Conservation (phyloP, 2,797 vertebrate genomes). For the Poecilia gillii region DNA sequence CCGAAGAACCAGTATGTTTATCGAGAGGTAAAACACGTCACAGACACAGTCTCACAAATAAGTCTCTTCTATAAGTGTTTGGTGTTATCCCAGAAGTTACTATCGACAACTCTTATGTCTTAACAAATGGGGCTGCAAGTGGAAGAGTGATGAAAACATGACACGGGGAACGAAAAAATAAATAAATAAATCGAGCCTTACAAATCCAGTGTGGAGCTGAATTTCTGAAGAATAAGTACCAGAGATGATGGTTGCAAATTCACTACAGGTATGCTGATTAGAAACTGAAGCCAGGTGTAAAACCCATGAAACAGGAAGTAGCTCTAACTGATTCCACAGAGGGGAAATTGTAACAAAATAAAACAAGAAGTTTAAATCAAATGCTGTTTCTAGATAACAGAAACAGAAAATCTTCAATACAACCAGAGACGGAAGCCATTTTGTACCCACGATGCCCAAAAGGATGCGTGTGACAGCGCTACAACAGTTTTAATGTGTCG, state of each 20-base stretch:
- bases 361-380: background rate
- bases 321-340: background rate
- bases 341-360: background rate
- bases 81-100: background rate
- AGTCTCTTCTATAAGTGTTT: background rate
- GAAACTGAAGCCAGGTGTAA: background rate
- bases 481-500: background rate
- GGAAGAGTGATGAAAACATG: background rate
- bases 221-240: background rate
- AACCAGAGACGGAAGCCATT: background rate
- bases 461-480: background rate
- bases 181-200: background rate
- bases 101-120: background rate
- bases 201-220: background rate
- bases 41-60: background rate
- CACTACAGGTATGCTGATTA: background rate
- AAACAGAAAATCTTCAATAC: too few species aligned
- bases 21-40: constrained; percentile 65
- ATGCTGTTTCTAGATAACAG: background rate
- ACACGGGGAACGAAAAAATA: background rate
- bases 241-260: background rate
- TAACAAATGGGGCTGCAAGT: background rate
- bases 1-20: constrained; percentile 79
- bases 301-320: background rate
- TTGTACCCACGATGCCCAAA: background rate